Evolutionary conservation across 2,888 invertebrate species (phyloP).

Genomic region (Dicyrtoma fusca): DNA sequence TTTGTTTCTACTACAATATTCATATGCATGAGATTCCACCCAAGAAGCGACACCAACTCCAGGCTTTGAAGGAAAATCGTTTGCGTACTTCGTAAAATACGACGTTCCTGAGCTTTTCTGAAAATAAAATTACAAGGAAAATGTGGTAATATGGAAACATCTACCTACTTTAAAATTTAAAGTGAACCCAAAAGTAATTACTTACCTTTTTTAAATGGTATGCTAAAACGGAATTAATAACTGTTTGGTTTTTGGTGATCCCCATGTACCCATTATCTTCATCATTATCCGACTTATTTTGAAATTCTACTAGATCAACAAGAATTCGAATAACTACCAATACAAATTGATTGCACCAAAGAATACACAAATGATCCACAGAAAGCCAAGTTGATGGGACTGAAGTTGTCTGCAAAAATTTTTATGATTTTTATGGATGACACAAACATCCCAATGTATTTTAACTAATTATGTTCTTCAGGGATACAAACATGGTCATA

Average conservation of each 20-base stretch:
- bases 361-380: constrained; percentile 85
- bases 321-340: constrained; percentile 76
- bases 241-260: constrained; percentile 19
- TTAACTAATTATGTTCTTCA: too few relatives aligned
- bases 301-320: constrained; percentile 75
- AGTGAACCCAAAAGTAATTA: too few relatives aligned
- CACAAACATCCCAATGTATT: too few relatives aligned
- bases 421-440: too few relatives aligned
- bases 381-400: constrained; percentile 85
- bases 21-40: constrained; percentile 24
- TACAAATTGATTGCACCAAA: constrained; percentile 92
- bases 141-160: too few relatives aligned
- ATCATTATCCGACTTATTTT: neutral
- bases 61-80: constrained; percentile 34
- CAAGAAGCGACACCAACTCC: constrained; percentile 22
- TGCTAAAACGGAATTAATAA: constrained; percentile 13
- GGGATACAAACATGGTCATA: too few relatives aligned
- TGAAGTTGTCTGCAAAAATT: constrained; percentile 22
- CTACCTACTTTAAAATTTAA: too few relatives aligned
- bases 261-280: neutral
- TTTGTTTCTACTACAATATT: constrained; percentile 45
- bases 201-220: constrained; percentile 28
- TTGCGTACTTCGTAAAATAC: constrained; percentile 20
- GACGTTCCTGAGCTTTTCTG: constrained; percentile 7
- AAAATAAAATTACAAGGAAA: too few relatives aligned